Conservation (phyloP, 2,888 invertebrate genomes). For the Caenorhabditis zanzibari region DNA sequence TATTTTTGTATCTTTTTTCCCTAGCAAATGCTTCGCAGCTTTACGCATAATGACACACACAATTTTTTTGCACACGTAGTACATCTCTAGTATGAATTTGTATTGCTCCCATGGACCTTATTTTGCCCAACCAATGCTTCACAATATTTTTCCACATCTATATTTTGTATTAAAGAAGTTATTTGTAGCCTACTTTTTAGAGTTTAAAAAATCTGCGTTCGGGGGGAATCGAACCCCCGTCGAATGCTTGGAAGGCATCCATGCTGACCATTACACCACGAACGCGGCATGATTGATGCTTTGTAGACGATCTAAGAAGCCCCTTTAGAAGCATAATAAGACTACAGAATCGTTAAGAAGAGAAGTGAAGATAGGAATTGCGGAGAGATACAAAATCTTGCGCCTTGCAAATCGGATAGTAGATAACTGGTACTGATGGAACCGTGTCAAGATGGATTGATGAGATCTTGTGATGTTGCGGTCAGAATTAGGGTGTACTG, state of each 20-base stretch:
- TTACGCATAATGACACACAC: slow-evolving; percentile 31
- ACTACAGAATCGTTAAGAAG: no score
- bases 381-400: no score
- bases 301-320: background rate
- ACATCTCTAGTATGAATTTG: background rate
- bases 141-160: background rate
- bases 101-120: background rate
- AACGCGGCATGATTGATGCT: slow-evolving; percentile 42
- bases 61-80: no score
- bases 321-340: no score
- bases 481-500: background rate
- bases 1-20: background rate
- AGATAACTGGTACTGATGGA: slow-evolving; percentile 11
- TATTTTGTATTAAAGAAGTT: no score
- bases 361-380: no score
- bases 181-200: no score
- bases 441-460: slow-evolving; percentile 12
- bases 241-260: slow-evolving; percentile 79
- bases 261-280: slow-evolving; percentile 79
- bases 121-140: no score
- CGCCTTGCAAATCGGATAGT: background rate
- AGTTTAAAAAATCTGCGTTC: slow-evolving; percentile 68
- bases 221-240: slow-evolving; percentile 78
- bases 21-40: slow-evolving; percentile 18
- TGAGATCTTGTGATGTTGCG: slow-evolving; percentile 4